Conservation (phyloP, 2,888 invertebrate species). For the Pterostichus madidus region DNA sequence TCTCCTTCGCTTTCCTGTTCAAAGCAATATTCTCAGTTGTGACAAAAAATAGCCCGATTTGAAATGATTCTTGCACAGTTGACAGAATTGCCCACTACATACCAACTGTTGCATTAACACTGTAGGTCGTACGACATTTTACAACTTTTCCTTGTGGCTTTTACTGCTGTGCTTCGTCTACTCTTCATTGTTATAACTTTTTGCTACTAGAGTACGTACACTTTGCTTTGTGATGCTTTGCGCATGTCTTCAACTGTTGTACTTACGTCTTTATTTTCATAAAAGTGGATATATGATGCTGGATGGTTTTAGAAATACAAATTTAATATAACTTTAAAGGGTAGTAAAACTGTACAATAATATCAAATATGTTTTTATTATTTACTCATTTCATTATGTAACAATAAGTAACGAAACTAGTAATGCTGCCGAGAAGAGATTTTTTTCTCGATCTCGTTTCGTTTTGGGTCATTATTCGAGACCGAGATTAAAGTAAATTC, state of each 20-base stretch:
- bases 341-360: background rate
- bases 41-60: slow-evolving; percentile 63
- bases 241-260: slow-evolving; percentile 7
- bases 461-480: no score
- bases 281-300: slow-evolving; percentile 29
- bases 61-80: slow-evolving; percentile 65
- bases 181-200: slow-evolving; percentile 65
- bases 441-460: no score
- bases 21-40: slow-evolving; percentile 59
- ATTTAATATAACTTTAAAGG: slow-evolving; percentile 19
- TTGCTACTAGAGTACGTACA: slow-evolving; percentile 48
- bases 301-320: background rate
- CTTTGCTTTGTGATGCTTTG: slow-evolving; percentile 24
- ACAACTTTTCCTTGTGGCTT: slow-evolving; percentile 61
- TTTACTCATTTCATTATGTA: no score
- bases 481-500: no score
- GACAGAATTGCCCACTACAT: slow-evolving; percentile 66
- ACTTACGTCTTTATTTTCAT: slow-evolving; percentile 54
- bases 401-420: no score
- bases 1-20: slow-evolving; percentile 53
- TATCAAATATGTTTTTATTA: no score
- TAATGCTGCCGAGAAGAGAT: no score
- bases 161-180: slow-evolving; percentile 60
- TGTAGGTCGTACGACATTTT: slow-evolving; percentile 58
- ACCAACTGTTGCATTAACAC: slow-evolving; percentile 66